These are phyloP conservation scores for Eumeta japonica DNA, from an alignment of 1,140 invertebrate genomes.

Conservation along the genomic window DNA sequence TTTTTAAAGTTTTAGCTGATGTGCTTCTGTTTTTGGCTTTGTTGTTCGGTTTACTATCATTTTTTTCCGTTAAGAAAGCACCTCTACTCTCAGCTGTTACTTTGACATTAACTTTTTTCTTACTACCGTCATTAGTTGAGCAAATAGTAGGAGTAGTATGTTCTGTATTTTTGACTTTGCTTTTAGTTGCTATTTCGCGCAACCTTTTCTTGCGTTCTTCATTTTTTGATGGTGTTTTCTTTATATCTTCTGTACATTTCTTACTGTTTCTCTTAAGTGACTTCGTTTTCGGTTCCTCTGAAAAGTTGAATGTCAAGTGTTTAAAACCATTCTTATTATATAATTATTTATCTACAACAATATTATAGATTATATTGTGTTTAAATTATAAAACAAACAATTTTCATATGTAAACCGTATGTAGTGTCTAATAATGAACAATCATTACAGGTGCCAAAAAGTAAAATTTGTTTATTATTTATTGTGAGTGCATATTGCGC, in stretches of 20 bases:
- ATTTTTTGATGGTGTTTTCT: conserved; percentile 25
- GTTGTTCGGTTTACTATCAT: no score
- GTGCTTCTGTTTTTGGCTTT: conserved; percentile 16
- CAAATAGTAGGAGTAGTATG: neutral
- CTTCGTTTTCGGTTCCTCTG: neutral
- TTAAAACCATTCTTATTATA: neutral
- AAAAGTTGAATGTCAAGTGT: neutral
- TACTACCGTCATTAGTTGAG: neutral
- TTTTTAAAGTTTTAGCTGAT: conserved; percentile 13
- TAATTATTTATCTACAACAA: no score
- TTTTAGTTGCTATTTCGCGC: conserved; percentile 38
- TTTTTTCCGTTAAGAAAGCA: conserved; percentile 29
- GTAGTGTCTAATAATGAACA: no score
- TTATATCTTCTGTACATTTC: conserved; percentile 10
- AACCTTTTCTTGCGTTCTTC: conserved; percentile 44
- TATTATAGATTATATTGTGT: neutral
- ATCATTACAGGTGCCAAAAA: no score
- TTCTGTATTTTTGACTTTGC: conserved; percentile 19
- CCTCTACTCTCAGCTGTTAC: conserved; percentile 31
- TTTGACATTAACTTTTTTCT: conserved; percentile 24
- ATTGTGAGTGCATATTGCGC: no score
- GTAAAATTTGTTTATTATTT: no score
- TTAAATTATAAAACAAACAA: no score
- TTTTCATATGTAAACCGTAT: no score
- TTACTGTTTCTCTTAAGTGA: neutral